Base-by-base conservation (phyloP, 2,797 vertebrate genomes). In the Tachyglossus aculeatus region DNA sequence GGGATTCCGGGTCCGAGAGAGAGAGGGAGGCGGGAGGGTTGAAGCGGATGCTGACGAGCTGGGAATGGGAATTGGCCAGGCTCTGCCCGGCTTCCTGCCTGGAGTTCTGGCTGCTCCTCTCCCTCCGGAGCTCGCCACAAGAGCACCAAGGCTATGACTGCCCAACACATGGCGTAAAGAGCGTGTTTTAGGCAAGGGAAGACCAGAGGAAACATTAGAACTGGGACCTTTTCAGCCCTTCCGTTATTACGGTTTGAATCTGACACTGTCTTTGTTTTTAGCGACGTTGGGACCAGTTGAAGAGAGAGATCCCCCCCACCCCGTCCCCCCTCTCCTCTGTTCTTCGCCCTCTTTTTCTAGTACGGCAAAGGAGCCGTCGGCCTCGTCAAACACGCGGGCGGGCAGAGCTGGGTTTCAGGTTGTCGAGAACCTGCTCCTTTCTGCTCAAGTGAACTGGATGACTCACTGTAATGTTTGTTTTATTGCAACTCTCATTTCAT, bases 211-310 rank as follows among this genome's bases (percentile, higher is more conserved):
- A 89, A 83, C 89, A 84, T 91, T 90, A 85, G 27, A 86, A 78
- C 88, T 39, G 71, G 74, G 86, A 88, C 90, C 90, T 91, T 88
- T 89, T 88, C 84, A 90, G 90, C 88, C 87, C 88, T 88, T 85
- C 88, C 84, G 87, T 90, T 89, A 88, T 90, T 91, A 87, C 88
- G 86, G 86, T 76, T 92, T 91, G 90, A 92, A 90, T 92, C 88
- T 86, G 88, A 89, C 71, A 2, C 86, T 79, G 85, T 74, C 84
- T 90, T 90, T 88, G 89, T 88, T 84, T 79, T 70, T 81, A 81
- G 7, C 65, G 89, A 86, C 88, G 83, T 77, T 74, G 87, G 87
- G 88, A 86, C 87, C 83, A 78, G 88, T 84, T 77, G 88, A 81
- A 75, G 85, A 76, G 68, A 48, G 63, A 3, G 43, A 36, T 27